These are phyloP conservation scores for Kuschelorhynchus macadamiae DNA, from an alignment of 2,888 invertebrate species.

Conservation along the genomic window DNA sequence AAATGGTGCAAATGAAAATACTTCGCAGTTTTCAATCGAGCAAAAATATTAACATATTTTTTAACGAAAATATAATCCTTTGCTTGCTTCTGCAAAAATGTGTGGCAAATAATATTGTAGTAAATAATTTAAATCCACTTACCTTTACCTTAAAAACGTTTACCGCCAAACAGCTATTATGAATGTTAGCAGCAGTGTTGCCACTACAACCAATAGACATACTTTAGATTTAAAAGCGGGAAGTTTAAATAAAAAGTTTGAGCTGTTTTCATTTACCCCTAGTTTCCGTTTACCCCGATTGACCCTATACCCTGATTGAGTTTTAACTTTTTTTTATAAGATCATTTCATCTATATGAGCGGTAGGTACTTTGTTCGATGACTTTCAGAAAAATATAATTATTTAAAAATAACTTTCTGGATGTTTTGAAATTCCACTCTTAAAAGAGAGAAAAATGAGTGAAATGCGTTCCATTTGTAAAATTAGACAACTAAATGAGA, in stretches of 20 bases:
- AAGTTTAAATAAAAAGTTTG: background rate
- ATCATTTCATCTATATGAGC: no score
- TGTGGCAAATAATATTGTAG: background rate
- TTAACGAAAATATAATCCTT: background rate
- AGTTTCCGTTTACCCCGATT: slow-evolving; percentile 1
- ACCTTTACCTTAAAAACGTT: slow-evolving; percentile 1
- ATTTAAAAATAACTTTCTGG: no score
- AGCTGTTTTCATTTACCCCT: slow-evolving; percentile 7
- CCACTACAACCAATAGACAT: background rate
- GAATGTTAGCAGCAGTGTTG: background rate
- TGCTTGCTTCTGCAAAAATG: background rate
- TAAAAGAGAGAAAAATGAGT: no score
- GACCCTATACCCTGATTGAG: no score
- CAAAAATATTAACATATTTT: slow-evolving; percentile 3
- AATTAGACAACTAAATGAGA: no score
- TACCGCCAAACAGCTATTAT: background rate
- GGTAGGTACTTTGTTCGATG: no score
- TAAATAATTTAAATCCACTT: background rate
- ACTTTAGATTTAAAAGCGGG: background rate
- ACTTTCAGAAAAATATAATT: no score
- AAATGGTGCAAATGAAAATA: background rate
- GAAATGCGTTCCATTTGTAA: no score
- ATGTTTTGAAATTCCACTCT: no score
- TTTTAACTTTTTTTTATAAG: no score
- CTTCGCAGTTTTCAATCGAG: background rate